Evolutionary conservation across 2,888 invertebrate genomes (phyloP).

Genomic region (Ophion obscuratus): DNA sequence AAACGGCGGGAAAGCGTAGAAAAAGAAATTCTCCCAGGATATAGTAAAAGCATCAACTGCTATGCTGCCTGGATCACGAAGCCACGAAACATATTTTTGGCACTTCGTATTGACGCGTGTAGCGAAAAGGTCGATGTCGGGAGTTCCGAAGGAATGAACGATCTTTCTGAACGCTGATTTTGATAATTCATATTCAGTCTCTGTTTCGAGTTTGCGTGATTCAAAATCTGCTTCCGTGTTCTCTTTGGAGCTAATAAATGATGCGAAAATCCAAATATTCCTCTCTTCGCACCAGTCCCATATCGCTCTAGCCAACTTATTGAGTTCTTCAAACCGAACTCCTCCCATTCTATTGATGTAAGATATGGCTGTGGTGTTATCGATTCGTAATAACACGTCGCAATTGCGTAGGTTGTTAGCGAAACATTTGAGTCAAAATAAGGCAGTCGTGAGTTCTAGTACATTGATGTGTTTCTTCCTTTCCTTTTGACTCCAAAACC

Average conservation of each 20-base stretch:
- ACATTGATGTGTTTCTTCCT: background rate
- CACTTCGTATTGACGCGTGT: background rate
- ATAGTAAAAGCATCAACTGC: background rate
- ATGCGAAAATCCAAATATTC: too few relatives aligned
- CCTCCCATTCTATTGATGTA: conserved; percentile 7
- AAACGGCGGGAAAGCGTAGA: background rate
- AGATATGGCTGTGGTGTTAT: conserved; percentile 58
- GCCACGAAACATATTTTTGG: background rate
- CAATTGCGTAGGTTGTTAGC: background rate
- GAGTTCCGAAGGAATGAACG: background rate
- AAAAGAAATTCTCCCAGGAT: background rate
- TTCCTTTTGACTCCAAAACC: background rate
- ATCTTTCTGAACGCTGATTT: background rate
- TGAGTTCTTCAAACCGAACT: conserved; percentile 41
- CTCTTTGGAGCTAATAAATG: background rate
- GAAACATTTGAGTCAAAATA: conserved; percentile 14
- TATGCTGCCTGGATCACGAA: background rate
- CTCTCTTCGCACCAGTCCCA: too few relatives aligned
- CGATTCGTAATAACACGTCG: conserved; percentile 39
- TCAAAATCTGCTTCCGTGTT: background rate
- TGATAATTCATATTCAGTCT: background rate
- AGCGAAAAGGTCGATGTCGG: background rate
- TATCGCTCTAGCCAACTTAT: background rate
- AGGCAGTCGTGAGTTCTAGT: background rate
- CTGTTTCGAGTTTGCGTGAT: background rate